Conservation (phyloP, 2,113 vertebrate genomes). For the Cyanoliseus patagonus region DNA sequence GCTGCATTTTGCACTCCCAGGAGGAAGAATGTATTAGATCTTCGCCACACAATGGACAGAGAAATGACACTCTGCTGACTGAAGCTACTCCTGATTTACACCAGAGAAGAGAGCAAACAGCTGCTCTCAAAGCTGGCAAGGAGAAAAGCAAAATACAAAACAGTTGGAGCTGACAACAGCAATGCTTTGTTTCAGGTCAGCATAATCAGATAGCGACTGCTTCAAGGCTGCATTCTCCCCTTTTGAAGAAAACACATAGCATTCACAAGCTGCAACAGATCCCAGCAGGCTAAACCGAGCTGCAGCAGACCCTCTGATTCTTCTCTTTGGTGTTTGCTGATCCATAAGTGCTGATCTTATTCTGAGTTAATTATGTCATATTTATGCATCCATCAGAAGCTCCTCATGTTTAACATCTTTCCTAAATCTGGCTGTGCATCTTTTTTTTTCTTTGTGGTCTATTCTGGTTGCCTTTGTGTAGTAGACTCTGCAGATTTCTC, state of each 20-base stretch:
- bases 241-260: constrained; percentile 17
- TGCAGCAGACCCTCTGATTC: neutral
- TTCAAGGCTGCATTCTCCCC: constrained; percentile 6
- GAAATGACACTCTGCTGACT: neutral
- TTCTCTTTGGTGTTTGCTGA: neutral
- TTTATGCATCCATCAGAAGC: neutral
- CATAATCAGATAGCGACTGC: constrained; percentile 6
- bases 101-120: constrained; percentile 17
- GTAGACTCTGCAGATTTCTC: neutral
- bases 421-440: neutral
- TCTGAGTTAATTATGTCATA: neutral
- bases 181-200: constrained; percentile 36
- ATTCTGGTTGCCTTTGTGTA: neutral
- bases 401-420: neutral
- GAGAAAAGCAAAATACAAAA: constrained; percentile 33
- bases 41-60: neutral
- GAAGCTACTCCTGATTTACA: constrained; percentile 16
- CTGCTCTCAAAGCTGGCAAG: neutral
- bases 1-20: neutral
- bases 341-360: neutral
- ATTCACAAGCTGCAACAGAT: neutral
- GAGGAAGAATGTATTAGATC: neutral
- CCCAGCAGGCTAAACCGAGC: neutral
- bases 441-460: neutral
- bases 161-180: neutral